Percentiles rank a stretch among this genome's conserved stretches.
Conservation (phyloP, 2,888 invertebrate genomes). For the Archips crataeganus region DNA sequence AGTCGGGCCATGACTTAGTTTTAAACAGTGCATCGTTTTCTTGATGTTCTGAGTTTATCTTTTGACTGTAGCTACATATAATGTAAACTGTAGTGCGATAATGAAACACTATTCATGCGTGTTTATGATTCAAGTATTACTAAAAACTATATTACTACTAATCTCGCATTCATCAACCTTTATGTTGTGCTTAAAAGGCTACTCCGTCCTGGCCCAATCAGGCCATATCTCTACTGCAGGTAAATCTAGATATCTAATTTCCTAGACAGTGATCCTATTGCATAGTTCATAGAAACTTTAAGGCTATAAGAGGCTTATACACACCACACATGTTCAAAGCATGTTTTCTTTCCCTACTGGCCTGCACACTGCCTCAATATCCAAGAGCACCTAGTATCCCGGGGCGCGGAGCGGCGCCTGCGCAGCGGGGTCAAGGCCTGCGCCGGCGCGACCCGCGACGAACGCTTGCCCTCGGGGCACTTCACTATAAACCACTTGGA, state of each 20-base stretch:
- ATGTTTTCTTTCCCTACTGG: neutral
- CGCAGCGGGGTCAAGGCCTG: conserved; percentile 33
- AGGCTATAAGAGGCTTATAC: neutral
- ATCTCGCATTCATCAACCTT: no score
- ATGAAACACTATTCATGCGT: neutral
- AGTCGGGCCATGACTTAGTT: conserved; percentile 18
- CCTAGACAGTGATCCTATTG: no score
- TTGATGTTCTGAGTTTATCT: conserved; percentile 4
- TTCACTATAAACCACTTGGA: neutral
- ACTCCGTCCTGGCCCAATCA: no score
- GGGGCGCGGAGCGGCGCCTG: neutral
- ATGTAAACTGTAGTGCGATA: neutral
- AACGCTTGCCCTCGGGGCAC: conserved; percentile 1
- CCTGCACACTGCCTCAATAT: neutral
- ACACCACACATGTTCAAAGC: neutral
- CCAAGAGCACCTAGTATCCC: neutral
- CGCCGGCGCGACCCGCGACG: conserved; percentile 11
- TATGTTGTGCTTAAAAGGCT: no score
- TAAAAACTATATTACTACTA: no score
- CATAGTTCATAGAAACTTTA: neutral
- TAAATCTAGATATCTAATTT: no score
- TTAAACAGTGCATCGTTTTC: neutral
- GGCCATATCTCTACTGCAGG: no score
- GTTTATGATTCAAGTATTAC: neutral
- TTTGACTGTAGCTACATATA: neutral